Conservation (phyloP, 1,140 invertebrate genomes). For the Neodiprion virginianus region DNA sequence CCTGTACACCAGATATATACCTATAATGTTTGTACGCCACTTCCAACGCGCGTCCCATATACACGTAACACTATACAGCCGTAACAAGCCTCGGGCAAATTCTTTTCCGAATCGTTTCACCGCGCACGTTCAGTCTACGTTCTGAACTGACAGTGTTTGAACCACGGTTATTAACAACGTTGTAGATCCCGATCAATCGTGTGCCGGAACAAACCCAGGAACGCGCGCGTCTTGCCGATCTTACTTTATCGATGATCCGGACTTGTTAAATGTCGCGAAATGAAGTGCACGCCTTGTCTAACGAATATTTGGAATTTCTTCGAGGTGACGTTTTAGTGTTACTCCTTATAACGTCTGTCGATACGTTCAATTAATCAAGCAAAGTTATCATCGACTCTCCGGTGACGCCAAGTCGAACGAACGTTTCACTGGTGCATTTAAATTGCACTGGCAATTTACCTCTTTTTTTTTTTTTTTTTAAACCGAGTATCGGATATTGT, state of each 20-base stretch:
- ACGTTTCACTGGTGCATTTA: too few relatives aligned
- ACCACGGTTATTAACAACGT: not conserved
- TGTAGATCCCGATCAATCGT: too few relatives aligned
- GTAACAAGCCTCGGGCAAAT: slow-evolving; percentile 17
- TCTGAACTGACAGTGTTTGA: not conserved
- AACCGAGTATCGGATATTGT: too few relatives aligned
- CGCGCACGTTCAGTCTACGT: not conserved
- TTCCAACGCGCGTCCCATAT: slow-evolving; percentile 2
- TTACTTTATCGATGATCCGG: too few relatives aligned
- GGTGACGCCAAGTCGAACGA: too few relatives aligned
- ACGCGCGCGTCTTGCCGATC: too few relatives aligned
- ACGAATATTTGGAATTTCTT: slow-evolving; percentile 20
- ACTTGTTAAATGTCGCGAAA: slow-evolving; percentile 13
- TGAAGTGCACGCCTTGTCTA: slow-evolving; percentile 13
- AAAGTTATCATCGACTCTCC: too few relatives aligned
- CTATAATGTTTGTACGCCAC: slow-evolving; percentile 6
- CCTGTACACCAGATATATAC: slow-evolving; percentile 7
- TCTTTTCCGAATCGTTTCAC: slow-evolving; percentile 9
- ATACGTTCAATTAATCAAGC: too few relatives aligned
- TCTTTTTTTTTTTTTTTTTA: too few relatives aligned
- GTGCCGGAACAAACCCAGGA: too few relatives aligned
- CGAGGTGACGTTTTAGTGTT: slow-evolving; percentile 14
- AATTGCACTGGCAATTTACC: too few relatives aligned
- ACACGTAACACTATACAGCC: not conserved
- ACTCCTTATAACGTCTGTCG: too few relatives aligned